Evolutionary conservation across 2,888 invertebrate species (phyloP), one percentile per base, ranked within the genome.

Genomic region (Rhamphomyia laevipes): DNA sequence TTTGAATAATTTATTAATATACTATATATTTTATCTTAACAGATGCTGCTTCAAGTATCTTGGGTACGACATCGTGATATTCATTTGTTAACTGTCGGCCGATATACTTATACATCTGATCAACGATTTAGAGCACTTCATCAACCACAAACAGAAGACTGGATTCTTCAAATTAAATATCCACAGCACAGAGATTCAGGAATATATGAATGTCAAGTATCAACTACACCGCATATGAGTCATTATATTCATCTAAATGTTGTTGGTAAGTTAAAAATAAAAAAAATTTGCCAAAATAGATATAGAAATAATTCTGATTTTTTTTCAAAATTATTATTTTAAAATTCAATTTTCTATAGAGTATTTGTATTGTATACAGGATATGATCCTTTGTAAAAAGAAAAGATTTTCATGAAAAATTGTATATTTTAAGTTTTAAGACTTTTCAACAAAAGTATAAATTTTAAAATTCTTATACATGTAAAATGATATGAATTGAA

Each of bases 191-290:
- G 81, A 61, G 86, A 86, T 65, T 78, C 82, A 3, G 86, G 86
- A 37, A 78, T 86, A 61, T 91, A 91, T 70, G 90, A 91, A 74
- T 91, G 90, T 68, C 91, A 91, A 75, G 88, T 91, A 67, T 88
- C 87, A 58, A 90, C 90, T 46, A 90, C 90, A 54, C 90, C 90
- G 46, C 89, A 89, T 51, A 82, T 87, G 45, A 88, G 89, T 40
- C 86, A 87, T 68, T 82, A 84, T 21, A 82, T 90, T 49, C 82
- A 80, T 65, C 77, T 90, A 53, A 86, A 80, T 58, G 85, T 90
- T 63, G 86, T 90, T 54, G 89, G 90, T 89, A 66, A 84, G 86
- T 76, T 33, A 41, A 17, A 27, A n/a, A n/a, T n/a, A n/a, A n/a
- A n/a, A n/a, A n/a, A n/a, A n/a, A n/a, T n/a, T n/a, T n/a, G n/a